These are phyloP conservation scores for Psylliodes chrysocephalus DNA, from an alignment of 2,888 invertebrate species.

Conservation along the genomic window DNA sequence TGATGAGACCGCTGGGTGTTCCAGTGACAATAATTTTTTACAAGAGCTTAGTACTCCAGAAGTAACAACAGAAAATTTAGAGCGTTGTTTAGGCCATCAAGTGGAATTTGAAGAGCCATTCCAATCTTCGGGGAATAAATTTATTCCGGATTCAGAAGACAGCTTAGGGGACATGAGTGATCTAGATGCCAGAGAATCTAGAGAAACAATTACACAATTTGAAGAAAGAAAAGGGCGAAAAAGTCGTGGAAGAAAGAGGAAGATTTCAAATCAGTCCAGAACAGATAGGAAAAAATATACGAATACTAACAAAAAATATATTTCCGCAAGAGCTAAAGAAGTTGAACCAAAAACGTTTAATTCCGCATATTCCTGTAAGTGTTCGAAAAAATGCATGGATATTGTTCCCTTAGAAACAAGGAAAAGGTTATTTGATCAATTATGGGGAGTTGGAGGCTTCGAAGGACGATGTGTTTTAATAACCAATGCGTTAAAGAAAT, in stretches of 20 bases:
- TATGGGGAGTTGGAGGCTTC: constrained; percentile 1
- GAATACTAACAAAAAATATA: not conserved
- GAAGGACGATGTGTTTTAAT: constrained; percentile 6
- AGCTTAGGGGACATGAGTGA: too few species aligned
- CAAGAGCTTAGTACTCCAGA: too few species aligned
- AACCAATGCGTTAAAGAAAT: constrained; percentile 3
- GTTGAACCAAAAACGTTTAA: constrained; percentile 3
- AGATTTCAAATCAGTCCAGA: constrained; percentile 3
- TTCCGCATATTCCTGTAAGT: constrained; percentile 5
- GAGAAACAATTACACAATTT: too few species aligned
- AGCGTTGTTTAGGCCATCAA: too few species aligned
- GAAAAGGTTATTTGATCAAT: not conserved
- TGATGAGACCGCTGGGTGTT: too few species aligned
- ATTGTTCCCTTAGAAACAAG: not conserved
- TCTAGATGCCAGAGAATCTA: too few species aligned
- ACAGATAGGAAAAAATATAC: constrained; percentile 1
- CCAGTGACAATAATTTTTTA: too few species aligned
- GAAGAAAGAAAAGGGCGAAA: constrained; percentile 6
- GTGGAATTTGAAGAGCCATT: too few species aligned
- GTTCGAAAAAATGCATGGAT: constrained; percentile 6
- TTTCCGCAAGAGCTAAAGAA: constrained; percentile 6
- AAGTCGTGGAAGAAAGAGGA: constrained; percentile 7
- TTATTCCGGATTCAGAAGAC: too few species aligned
- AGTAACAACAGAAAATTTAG: too few species aligned
- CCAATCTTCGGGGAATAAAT: too few species aligned